A percentile compares a stretch with the other conserved stretches of the same genome.
Conservation (phyloP, 2,888 invertebrate genomes). For the Stenodema calcarata region DNA sequence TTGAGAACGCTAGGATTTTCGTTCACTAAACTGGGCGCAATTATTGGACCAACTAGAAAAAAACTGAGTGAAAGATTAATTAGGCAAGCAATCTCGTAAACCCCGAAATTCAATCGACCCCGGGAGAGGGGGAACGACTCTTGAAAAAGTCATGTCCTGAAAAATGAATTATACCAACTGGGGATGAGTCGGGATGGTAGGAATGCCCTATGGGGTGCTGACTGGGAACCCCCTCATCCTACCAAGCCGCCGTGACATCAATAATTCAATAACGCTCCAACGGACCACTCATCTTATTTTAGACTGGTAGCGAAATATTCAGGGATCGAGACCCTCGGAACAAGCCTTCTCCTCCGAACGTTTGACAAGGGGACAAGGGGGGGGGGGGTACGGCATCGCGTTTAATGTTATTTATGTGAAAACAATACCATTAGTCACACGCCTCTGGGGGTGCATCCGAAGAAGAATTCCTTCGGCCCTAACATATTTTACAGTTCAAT, state of each 20-base stretch:
- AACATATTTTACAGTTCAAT: background rate
- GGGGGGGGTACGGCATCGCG: background rate
- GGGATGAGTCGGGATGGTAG: background rate
- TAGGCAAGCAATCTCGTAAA: background rate
- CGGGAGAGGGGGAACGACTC: background rate
- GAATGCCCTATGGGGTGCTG: background rate
- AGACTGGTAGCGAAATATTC: background rate
- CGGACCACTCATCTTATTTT: background rate
- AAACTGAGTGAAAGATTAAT: background rate
- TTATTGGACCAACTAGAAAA: background rate
- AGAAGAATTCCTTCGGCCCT: background rate
- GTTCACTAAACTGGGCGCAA: background rate
- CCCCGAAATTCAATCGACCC: background rate
- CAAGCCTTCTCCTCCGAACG: background rate
- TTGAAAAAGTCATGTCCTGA: slow-evolving; percentile 14
- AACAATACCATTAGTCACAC: background rate
- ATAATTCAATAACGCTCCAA: slow-evolving; percentile 10
- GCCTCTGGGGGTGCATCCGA: background rate
- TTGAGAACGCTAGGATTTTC: no score
- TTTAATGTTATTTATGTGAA: background rate
- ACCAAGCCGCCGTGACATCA: background rate
- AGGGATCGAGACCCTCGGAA: background rate
- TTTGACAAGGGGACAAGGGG: background rate
- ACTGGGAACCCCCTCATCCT: background rate
- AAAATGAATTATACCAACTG: background rate